These are phyloP conservation scores for Hydraecia micacea DNA, from an alignment of 2,888 invertebrate genomes.

Conservation along the genomic window DNA sequence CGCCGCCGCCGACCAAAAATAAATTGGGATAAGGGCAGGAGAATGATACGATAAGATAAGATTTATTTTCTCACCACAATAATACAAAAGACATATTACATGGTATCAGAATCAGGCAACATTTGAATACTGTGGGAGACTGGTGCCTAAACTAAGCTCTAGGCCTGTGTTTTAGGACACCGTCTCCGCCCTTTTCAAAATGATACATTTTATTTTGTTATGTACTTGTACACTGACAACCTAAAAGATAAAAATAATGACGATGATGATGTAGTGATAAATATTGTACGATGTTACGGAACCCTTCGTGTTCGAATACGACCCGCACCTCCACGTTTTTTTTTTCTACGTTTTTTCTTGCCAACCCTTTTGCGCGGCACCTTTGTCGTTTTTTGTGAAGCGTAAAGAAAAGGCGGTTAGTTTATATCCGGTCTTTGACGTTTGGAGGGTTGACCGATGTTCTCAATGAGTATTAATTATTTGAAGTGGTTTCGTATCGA, in stretches of 20 bases:
- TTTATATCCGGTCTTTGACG: conserved; percentile 90
- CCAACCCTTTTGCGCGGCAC: conserved; percentile 84
- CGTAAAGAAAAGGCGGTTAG: conserved; percentile 90
- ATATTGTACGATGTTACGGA: neutral
- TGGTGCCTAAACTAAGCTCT: no score
- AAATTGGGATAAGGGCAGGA: neutral
- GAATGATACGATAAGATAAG: neutral
- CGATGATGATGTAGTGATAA: neutral
- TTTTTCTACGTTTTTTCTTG: conserved; percentile 73
- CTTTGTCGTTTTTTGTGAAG: conserved; percentile 83
- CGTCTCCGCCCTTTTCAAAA: no score
- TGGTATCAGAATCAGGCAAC: no score
- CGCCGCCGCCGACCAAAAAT: neutral
- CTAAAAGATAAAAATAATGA: no score
- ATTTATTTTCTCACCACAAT: no score
- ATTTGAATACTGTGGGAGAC: no score
- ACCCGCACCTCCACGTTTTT: conserved; percentile 57
- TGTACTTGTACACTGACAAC: no score
- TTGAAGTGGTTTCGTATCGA: conserved; percentile 84
- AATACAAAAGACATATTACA: no score
- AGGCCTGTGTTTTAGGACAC: no score
- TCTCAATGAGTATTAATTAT: conserved; percentile 89
- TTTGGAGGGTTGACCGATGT: conserved; percentile 85
- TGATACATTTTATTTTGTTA: no score
- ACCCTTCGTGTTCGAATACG: neutral